Percentiles rank a stretch among this genome's conserved stretches.
phyloP scores from a whole-genome alignment of 2,113 vertebrate genomes.

The Strigops habroptila region DNA sequence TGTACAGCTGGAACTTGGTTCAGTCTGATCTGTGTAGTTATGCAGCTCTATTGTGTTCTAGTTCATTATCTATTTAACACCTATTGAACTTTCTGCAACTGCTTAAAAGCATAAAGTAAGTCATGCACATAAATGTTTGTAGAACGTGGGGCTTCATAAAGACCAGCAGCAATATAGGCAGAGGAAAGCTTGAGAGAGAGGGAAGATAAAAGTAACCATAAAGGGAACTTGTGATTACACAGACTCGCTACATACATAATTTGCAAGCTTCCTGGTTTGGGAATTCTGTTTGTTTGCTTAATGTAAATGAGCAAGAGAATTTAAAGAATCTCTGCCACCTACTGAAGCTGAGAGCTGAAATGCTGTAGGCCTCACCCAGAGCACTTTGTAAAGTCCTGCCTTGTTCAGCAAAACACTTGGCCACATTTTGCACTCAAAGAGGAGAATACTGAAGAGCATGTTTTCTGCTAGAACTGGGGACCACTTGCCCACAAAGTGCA shows the following conservation, averaged over 20 bases:
- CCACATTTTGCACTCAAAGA: background rate
- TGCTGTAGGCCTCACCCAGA: background rate
- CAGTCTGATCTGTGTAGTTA: background rate
- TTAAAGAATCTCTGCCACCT: conserved; percentile 25
- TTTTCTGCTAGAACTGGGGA: background rate
- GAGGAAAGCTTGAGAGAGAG: background rate
- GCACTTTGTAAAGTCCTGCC: background rate
- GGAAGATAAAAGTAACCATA: background rate
- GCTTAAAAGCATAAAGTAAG: conserved; percentile 29
- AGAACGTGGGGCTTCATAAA: background rate
- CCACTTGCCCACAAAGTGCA: background rate
- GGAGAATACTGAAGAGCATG: background rate
- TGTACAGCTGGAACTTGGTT: background rate
- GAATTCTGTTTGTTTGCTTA: conserved; percentile 52
- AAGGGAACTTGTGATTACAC: conserved; percentile 3
- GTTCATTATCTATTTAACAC: conserved; percentile 6
- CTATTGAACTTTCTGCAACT: background rate
- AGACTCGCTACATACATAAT: background rate
- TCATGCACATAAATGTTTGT: background rate
- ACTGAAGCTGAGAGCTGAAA: background rate
- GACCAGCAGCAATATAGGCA: background rate
- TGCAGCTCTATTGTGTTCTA: background rate
- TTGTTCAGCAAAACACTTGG: conserved; percentile 24
- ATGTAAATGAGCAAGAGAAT: conserved; percentile 45
- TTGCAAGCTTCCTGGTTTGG: background rate